These are phyloP conservation scores for Diachasma alloeum DNA, from an alignment of 1,140 invertebrate genomes.

Conservation along the genomic window DNA sequence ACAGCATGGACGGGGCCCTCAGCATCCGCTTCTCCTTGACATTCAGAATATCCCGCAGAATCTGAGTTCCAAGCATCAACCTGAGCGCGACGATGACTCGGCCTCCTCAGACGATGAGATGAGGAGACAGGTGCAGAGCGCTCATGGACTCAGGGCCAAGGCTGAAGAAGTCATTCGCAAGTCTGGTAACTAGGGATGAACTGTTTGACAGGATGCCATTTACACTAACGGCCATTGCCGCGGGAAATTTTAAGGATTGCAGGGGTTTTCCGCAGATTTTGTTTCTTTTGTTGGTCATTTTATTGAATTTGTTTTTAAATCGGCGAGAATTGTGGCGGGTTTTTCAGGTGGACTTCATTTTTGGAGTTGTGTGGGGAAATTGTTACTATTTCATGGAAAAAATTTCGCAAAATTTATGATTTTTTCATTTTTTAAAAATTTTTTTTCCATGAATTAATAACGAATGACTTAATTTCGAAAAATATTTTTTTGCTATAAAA, in stretches of 20 bases:
- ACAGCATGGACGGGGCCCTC: slow-evolving; percentile 36
- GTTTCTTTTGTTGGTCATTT: not conserved
- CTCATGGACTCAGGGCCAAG: slow-evolving; percentile 59
- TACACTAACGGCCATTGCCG: not conserved
- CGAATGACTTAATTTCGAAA: too few relatives aligned
- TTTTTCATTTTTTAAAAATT: too few relatives aligned
- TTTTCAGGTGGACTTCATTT: too few relatives aligned
- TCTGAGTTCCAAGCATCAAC: slow-evolving; percentile 57
- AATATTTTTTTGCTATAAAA: too few relatives aligned
- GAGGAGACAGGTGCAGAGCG: slow-evolving; percentile 54
- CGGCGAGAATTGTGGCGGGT: not conserved
- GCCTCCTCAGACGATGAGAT: slow-evolving; percentile 60
- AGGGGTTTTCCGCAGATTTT: not conserved
- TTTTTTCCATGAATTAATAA: too few relatives aligned
- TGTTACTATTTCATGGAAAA: too few relatives aligned
- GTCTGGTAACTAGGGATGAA: slow-evolving; percentile 52
- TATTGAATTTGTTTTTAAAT: not conserved
- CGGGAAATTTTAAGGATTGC: not conserved
- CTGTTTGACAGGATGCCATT: too few relatives aligned
- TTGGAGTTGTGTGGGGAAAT: too few relatives aligned
- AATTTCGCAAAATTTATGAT: too few relatives aligned
- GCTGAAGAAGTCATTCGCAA: slow-evolving; percentile 60
- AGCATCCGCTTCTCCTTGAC: slow-evolving; percentile 55
- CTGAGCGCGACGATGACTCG: slow-evolving; percentile 55
- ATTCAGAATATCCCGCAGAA: slow-evolving; percentile 58